These are phyloP conservation scores for Numenius phaeopus DNA, from an alignment of 2,797 vertebrate species.

Conservation along the genomic window DNA sequence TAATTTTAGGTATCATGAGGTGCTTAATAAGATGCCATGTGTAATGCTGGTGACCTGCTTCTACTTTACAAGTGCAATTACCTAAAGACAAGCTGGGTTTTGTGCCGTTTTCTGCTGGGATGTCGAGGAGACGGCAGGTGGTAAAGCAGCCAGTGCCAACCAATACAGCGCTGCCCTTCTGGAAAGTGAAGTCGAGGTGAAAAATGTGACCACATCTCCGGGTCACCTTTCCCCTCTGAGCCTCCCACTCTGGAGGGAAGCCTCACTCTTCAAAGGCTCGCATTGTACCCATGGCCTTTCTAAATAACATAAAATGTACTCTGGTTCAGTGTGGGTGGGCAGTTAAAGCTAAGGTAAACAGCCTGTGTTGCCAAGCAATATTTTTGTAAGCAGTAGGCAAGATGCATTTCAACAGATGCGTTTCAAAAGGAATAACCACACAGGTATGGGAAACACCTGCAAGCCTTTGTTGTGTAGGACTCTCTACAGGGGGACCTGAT, in stretches of 20 bases:
- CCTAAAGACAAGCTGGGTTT: constrained; percentile 13
- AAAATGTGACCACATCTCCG: neutral
- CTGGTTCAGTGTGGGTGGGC: constrained; percentile 36
- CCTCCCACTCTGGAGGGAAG: neutral
- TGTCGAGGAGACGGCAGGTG: neutral
- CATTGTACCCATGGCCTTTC: neutral
- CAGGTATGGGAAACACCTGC: constrained; percentile 25
- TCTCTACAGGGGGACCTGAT: neutral
- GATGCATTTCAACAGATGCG: neutral
- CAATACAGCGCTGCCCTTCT: constrained; percentile 4
- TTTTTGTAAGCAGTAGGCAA: neutral
- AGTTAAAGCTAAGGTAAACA: constrained; percentile 37
- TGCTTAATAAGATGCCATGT: neutral
- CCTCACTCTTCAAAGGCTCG: neutral
- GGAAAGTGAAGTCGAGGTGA: neutral
- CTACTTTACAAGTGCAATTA: constrained; percentile 2
- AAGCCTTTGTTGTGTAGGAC: neutral
- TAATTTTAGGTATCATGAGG: neutral
- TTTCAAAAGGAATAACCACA: neutral
- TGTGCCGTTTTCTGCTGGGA: constrained; percentile 18
- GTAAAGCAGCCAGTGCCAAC: neutral
- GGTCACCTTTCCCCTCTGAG: neutral
- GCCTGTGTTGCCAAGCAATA: neutral
- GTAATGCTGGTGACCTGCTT: neutral
- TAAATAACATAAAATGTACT: neutral